Base-by-base conservation (phyloP, 2,113 vertebrate genomes). In the Epinephelus moara region DNA sequence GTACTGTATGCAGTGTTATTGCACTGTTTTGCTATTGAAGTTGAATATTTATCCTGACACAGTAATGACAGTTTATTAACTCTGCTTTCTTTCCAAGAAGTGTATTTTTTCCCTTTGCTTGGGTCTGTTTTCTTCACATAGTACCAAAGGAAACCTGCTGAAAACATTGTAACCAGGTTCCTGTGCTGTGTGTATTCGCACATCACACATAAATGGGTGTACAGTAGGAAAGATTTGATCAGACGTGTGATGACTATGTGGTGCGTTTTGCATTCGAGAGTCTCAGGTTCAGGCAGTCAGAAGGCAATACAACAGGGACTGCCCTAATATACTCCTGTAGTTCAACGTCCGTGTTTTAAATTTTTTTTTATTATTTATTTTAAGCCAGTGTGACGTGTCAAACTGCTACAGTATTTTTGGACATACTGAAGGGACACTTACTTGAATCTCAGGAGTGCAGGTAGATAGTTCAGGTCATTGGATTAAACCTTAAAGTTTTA, bases 201-300 rank as follows among this genome's bases (percentile, higher is more conserved):
- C 64, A 64, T 70, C 40, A 56, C 53, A 30, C 5, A 14, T 13
- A 27, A 21, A 42, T 27, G 10, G 27, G 62, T 79, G 60, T 61
- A 56, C 42, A 56, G 50, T 6, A 30, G 30, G 30, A 30, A 30
- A 45, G 67, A 60, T 37, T 19, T 12, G 15, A 30, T 18, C 49
- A 68, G 73, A 66, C 14, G 13, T 66, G 69, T 12, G 42, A 45
- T 45, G 0, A 25, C 6, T 0, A 57, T 42, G 25, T 50, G n/a
- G 52, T n/a, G 4, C 6, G 13, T 70, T 81, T 49, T 81, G 45
- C 62, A 21, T 81, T n/a, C 23, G n/a, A 75, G 50, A 47, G 78
- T 85, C 86, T 86, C 82, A 90, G 85, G 80, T 78, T 85, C n/a
- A 61, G 59, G 75, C 47, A 25, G 45, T 78, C 40, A 50, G 70